phyloP scores from a whole-genome alignment of 2,113 vertebrate genomes.

The Cyanocitta stelleri region DNA sequence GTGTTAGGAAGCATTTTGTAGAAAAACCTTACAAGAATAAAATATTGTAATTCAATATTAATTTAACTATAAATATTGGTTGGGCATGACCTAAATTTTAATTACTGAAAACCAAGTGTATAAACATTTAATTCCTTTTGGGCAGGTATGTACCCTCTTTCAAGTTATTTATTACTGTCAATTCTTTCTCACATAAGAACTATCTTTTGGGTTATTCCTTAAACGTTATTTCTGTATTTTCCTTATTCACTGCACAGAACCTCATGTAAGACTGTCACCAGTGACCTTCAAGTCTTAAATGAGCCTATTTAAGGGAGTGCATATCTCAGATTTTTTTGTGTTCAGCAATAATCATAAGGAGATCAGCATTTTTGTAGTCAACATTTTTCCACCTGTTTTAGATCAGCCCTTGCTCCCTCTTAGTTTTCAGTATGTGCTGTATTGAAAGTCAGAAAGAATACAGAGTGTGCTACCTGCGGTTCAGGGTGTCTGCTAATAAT shows the following conservation, averaged over 20 bases:
- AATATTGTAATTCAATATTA: neutral
- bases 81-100: neutral
- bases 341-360: neutral
- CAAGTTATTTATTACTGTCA: neutral
- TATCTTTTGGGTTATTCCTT: neutral
- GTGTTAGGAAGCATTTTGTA: neutral
- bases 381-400: neutral
- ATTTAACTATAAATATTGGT: neutral
- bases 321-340: neutral
- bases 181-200: neutral
- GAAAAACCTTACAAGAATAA: neutral
- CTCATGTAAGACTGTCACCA: neutral
- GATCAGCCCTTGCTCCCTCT: neutral
- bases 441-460: neutral
- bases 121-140: neutral
- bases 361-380: neutral
- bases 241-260: neutral
- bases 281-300: neutral
- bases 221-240: neutral
- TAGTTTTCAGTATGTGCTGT: neutral
- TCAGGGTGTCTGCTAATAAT: conserved; percentile 90
- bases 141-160: neutral
- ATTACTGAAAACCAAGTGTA: neutral
- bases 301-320: neutral
- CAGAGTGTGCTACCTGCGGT: conserved; percentile 75